phyloP scores from a whole-genome alignment of 1,140 invertebrate species.

The Augochlora pura region DNA sequence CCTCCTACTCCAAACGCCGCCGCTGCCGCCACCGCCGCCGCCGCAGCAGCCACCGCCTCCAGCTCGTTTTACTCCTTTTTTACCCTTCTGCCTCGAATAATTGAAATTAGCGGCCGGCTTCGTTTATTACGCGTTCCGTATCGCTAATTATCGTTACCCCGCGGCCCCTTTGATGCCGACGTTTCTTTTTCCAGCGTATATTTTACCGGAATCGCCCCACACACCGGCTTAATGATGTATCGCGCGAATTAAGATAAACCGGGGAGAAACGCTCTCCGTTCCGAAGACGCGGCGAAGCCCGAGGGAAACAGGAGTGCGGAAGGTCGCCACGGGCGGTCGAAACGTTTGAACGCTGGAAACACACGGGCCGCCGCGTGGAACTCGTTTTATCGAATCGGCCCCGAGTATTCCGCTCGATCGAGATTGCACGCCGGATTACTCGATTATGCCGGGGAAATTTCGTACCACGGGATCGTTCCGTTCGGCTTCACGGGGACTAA shows the following conservation, averaged over 20 bases:
- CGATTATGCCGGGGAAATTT: not conserved
- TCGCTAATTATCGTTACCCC: slow-evolving; percentile 45
- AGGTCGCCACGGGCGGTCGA: slow-evolving; percentile 18
- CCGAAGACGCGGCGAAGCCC: not conserved
- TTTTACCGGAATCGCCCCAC: slow-evolving; percentile 43
- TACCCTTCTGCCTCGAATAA: slow-evolving; percentile 16
- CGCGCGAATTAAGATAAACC: slow-evolving; percentile 50
- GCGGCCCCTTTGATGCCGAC: slow-evolving; percentile 39
- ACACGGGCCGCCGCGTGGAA: slow-evolving; percentile 7
- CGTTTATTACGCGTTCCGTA: slow-evolving; percentile 51
- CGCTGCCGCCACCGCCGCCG: no score
- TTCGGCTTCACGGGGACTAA: no score
- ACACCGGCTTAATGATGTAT: slow-evolving; percentile 46
- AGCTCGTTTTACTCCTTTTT: no score
- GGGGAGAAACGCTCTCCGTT: slow-evolving; percentile 3
- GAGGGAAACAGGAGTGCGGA: slow-evolving; percentile 19
- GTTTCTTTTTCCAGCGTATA: slow-evolving; percentile 41
- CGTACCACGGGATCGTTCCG: no score
- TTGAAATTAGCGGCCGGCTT: slow-evolving; percentile 50
- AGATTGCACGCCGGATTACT: not conserved
- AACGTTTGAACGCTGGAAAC: slow-evolving; percentile 26
- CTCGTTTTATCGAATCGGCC: slow-evolving; percentile 32
- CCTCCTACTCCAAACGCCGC: no score
- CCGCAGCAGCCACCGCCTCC: no score
- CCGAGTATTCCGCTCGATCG: not conserved